Percentiles rank a stretch among this genome's conserved stretches.
Evolutionary conservation across 1,140 invertebrate species (phyloP).

Genomic region (Chlorops oryzae): DNA sequence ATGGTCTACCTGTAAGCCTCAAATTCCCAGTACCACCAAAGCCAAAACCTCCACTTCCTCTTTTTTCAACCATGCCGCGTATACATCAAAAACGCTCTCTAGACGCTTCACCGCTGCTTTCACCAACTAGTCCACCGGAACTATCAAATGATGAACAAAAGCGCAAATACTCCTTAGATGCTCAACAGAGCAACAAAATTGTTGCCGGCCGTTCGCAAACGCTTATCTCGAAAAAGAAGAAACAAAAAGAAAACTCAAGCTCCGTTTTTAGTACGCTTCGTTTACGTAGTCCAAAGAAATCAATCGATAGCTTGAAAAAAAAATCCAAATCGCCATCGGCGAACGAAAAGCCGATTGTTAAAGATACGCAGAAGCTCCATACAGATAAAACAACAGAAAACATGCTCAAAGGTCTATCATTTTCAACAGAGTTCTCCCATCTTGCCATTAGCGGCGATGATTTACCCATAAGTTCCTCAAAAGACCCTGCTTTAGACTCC

Average conservation of each 20-base stretch:
- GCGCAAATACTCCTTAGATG: slow-evolving; percentile 15
- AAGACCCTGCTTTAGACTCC: no score
- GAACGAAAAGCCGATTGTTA: no score
- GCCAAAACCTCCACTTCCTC: slow-evolving; percentile 66
- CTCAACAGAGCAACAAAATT: slow-evolving; percentile 13
- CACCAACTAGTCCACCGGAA: slow-evolving; percentile 8
- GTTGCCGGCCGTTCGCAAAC: no score
- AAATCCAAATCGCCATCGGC: slow-evolving; percentile 2
- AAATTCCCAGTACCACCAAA: slow-evolving; percentile 63
- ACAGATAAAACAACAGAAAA: slow-evolving; percentile 23
- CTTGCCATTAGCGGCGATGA: no score
- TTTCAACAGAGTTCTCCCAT: slow-evolving; percentile 27
- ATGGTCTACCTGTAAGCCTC: slow-evolving; percentile 76
- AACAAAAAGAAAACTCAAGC: slow-evolving; percentile 32
- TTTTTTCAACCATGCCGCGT: slow-evolving; percentile 56
- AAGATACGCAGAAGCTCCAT: no score
- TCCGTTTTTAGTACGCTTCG: slow-evolving; percentile 36
- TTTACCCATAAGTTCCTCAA: no score
- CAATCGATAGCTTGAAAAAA: slow-evolving; percentile 14
- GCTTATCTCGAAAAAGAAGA: no score
- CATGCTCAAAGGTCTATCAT: slow-evolving; percentile 34
- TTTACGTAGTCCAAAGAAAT: slow-evolving; percentile 32
- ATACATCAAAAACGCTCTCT: slow-evolving; percentile 16
- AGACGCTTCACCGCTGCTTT: slow-evolving; percentile 14
- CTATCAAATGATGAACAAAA: slow-evolving; percentile 7